These are phyloP conservation scores for Paraplagusia blochii DNA, from an alignment of 2,113 vertebrate species.

Conservation along the genomic window DNA sequence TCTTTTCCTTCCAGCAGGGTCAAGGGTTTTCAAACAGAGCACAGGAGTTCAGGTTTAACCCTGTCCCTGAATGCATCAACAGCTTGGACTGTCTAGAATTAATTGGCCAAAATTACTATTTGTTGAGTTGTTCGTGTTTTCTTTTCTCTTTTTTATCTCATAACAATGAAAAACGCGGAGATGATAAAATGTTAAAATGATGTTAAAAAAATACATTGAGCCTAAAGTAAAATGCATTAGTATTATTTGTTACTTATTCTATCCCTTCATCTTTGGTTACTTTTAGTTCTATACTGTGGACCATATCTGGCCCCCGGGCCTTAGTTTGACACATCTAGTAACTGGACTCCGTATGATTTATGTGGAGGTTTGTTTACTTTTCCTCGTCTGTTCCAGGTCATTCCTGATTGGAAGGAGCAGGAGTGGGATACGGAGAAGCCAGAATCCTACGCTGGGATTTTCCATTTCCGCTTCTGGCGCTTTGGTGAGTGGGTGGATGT, in stretches of 20 bases:
- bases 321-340: slow-evolving; percentile 32
- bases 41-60: slow-evolving; percentile 36
- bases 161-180: too few relatives aligned
- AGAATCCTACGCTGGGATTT: slow-evolving; percentile 84
- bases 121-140: too few relatives aligned
- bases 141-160: too few relatives aligned
- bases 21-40: slow-evolving; percentile 2
- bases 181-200: too few relatives aligned
- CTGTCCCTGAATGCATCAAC: slow-evolving; percentile 37
- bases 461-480: slow-evolving; percentile 98
- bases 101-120: too few relatives aligned
- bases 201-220: too few relatives aligned
- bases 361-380: too few relatives aligned
- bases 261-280: too few relatives aligned
- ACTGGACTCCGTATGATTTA: too few relatives aligned
- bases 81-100: slow-evolving; percentile 29
- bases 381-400: slow-evolving; percentile 78
- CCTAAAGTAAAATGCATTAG: too few relatives aligned
- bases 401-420: slow-evolving; percentile 97
- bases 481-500: slow-evolving; percentile 95
- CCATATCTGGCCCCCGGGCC: not conserved
- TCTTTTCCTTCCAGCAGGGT: not conserved
- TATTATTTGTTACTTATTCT: too few relatives aligned
- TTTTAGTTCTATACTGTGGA: too few relatives aligned
- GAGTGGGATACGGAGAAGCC: slow-evolving; percentile 90